phyloP scores from a whole-genome alignment of 1,140 invertebrate species.

The Lepidostoma basale region DNA sequence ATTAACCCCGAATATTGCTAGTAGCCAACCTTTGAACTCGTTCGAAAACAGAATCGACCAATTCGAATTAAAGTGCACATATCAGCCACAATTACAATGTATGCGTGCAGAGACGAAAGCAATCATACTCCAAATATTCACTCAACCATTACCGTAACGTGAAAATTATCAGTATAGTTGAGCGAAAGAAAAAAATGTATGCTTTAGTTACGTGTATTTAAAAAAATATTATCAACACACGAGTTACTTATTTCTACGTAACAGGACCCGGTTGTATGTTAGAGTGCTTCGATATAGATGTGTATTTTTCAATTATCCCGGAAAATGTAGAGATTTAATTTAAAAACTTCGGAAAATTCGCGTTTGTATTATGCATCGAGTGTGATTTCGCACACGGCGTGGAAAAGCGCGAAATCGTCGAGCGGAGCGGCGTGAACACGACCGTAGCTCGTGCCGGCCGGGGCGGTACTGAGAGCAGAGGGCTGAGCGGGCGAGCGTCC shows the following conservation, averaged over 20 bases:
- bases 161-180: too few relatives aligned
- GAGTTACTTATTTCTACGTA: too few relatives aligned
- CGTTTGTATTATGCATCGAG: not conserved
- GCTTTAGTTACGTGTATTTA: too few relatives aligned
- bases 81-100: not conserved
- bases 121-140: too few relatives aligned
- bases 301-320: not conserved
- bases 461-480: conserved; percentile 15
- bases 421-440: conserved; percentile 12
- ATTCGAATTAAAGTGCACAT: conserved; percentile 2
- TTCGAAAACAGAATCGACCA: not conserved
- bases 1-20: too few relatives aligned
- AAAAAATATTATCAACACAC: too few relatives aligned
- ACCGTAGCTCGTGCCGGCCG: not conserved
- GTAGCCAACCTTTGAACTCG: conserved; percentile 5
- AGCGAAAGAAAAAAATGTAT: too few relatives aligned
- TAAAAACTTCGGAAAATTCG: not conserved
- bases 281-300: too few relatives aligned
- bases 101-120: too few relatives aligned
- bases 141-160: too few relatives aligned
- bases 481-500: not conserved
- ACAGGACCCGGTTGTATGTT: too few relatives aligned
- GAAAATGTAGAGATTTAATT: not conserved
- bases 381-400: conserved; percentile 5
- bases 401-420: conserved; percentile 26